phyloP scores from a whole-genome alignment of 2,797 vertebrate genomes.

The Pangasius mekongensis region DNA sequence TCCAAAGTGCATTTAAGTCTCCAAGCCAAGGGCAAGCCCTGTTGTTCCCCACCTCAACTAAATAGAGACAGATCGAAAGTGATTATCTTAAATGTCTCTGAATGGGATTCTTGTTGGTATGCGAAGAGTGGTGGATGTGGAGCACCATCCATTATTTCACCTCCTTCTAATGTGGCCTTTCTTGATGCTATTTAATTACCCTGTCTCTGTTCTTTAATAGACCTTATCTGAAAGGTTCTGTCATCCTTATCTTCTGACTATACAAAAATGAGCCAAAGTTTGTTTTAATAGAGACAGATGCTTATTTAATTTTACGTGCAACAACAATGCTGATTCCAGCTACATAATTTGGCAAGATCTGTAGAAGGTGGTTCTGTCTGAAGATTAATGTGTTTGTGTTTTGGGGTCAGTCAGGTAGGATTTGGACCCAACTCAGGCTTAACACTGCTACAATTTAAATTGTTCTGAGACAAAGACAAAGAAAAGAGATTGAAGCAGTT shows the following conservation, averaged over 20 bases:
- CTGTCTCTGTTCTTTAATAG: slow-evolving; percentile 2
- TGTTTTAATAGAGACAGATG: neutral
- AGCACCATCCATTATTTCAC: slow-evolving; percentile 14
- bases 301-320: neutral
- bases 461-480: neutral
- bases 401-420: neutral
- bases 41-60: neutral
- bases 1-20: neutral
- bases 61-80: slow-evolving; percentile 36
- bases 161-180: slow-evolving; percentile 6
- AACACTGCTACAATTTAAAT: neutral
- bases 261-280: neutral
- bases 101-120: neutral
- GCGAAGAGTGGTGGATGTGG: neutral
- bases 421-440: neutral
- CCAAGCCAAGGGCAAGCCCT: neutral
- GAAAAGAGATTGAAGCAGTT: neutral
- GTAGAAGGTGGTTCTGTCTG: slow-evolving; percentile 22
- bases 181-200: slow-evolving; percentile 32
- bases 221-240: slow-evolving; percentile 5
- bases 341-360: neutral
- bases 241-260: slow-evolving; percentile 17
- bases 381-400: neutral
- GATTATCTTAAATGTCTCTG: slow-evolving; percentile 27
- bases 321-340: neutral